These are phyloP conservation scores for Rhamphomyia laevipes DNA, from an alignment of 2,888 invertebrate species.

Conservation along the genomic window DNA sequence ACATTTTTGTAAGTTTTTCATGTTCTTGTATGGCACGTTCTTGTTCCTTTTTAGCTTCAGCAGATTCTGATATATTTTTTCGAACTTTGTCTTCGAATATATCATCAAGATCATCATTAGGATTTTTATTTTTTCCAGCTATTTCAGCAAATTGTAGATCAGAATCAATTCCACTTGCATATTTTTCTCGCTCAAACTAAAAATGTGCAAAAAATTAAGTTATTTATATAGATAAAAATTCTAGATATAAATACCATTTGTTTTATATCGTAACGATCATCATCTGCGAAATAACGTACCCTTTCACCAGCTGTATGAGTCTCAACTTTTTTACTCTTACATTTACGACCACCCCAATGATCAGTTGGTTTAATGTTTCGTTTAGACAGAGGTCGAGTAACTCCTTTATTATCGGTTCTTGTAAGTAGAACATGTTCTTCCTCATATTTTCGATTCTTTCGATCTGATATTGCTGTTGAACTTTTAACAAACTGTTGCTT, in stretches of 20 bases:
- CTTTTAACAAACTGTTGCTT: conserved; percentile 15
- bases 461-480: conserved; percentile 1
- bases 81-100: conserved; percentile 71
- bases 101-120: conserved; percentile 70
- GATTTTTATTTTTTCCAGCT: conserved; percentile 49
- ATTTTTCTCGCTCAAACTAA: conserved; percentile 69
- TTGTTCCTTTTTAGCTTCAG: conserved; percentile 49
- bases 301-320: conserved; percentile 65
- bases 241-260: conserved; percentile 52
- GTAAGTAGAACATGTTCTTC: conserved; percentile 53
- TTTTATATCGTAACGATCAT: conserved; percentile 74
- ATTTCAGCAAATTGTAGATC: conserved; percentile 69
- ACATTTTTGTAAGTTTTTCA: conserved; percentile 49
- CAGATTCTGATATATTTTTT: conserved; percentile 47
- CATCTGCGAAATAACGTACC: conserved; percentile 76
- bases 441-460: conserved; percentile 20
- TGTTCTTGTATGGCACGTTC: conserved; percentile 63
- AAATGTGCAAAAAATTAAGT: conserved; percentile 20
- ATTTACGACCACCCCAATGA: conserved; percentile 3
- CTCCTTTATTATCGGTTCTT: conserved; percentile 53
- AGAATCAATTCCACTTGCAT: conserved; percentile 65
- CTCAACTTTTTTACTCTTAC: conserved; percentile 39
- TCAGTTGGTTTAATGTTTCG: conserved; percentile 16
- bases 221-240: conserved; percentile 14
- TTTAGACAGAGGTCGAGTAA: conserved; percentile 48